A percentile compares a stretch with the other conserved stretches of the same genome.
Conservation (phyloP, 2,797 vertebrate genomes). For the Monodelphis domestica region DNA sequence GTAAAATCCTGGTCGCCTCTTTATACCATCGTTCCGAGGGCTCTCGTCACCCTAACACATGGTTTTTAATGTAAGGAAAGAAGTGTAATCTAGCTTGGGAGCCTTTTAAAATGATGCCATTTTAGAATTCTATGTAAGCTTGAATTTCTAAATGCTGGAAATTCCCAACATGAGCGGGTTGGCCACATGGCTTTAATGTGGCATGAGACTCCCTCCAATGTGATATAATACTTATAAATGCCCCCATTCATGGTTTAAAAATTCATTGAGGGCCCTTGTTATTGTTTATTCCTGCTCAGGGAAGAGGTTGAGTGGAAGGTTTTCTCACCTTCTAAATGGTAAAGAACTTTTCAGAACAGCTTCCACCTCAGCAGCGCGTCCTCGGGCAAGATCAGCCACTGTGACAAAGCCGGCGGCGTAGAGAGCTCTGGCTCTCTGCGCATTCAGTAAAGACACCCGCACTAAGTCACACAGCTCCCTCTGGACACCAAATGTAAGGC, state of each 20-base stretch:
- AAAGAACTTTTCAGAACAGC: constrained; percentile 91
- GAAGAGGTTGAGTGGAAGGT: not conserved
- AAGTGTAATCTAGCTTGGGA: constrained; percentile 30
- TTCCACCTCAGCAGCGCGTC: constrained; percentile 88
- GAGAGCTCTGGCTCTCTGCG: constrained; percentile 91
- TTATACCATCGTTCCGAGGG: no score
- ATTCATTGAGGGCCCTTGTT: constrained; percentile 28
- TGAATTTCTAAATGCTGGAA: not conserved
- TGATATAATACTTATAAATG: constrained; percentile 43
- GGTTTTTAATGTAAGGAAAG: not conserved
- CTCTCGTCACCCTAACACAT: no score
- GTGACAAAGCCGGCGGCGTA: constrained; percentile 92
- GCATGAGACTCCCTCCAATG: constrained; percentile 26
- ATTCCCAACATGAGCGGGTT: not conserved
- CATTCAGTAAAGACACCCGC: constrained; percentile 93
- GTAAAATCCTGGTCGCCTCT: no score
- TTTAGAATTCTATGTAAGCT: not conserved
- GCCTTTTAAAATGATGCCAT: constrained; percentile 8
- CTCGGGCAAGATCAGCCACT: constrained; percentile 93
- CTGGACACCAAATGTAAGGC: constrained; percentile 96
- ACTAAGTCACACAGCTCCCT: constrained; percentile 96
- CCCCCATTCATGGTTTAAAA: constrained; percentile 47
- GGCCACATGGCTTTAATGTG: constrained; percentile 16
- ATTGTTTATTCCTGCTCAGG: not conserved
- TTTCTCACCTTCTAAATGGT: constrained; percentile 95